Evolutionary conservation across 2,888 invertebrate species (phyloP), one percentile per base, ranked within the genome.

Genomic region (Ganaspis brasiliensis): DNA sequence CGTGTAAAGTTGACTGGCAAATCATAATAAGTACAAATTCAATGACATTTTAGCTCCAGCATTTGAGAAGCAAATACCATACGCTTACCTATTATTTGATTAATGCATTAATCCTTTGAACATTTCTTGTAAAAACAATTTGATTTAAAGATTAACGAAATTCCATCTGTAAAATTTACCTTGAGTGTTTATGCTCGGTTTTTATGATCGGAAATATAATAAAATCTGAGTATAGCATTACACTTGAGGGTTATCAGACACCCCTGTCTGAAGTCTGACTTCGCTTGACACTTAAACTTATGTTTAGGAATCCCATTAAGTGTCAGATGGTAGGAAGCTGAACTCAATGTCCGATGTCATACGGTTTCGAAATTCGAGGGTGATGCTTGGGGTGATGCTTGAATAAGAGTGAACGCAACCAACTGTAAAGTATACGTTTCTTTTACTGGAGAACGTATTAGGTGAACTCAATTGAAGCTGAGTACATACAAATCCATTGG

Each of bases 281-380:
- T 45, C 12, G 10, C 21, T 40, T 45, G 67, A 67, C 45, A 67
- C 67, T 67, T 40, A 45, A 67, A 45, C 67, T 45, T 45, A 67
- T 45, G 67, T 45, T 45, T n/a, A 67, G n/a, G 67, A 67, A 67
- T 67, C 67, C 67, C 5, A 67, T 67, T 45, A 67, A 67, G 67
- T 67, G 67, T 67, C 67, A 67, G 67, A 67, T 67, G 67, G 45
- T 67, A 67, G 24, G 67, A 67, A 45, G 45, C 21, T 67, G 45
- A 67, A 45, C 24, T 67, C 67, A 67, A 67, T 67, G 67, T 45
- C 45, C 45, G 67, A 67, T 67, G 67, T 67, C 67, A 67, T 67
- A 67, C 45, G 67, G 67, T 45, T 67, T 67, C 67, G 45, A 67
- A 67, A 67, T 67, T 67, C 67, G 45, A 67, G 67, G 67, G 67